Base-by-base conservation (phyloP, 2,888 invertebrate species). In the Brachycybe producta region DNA sequence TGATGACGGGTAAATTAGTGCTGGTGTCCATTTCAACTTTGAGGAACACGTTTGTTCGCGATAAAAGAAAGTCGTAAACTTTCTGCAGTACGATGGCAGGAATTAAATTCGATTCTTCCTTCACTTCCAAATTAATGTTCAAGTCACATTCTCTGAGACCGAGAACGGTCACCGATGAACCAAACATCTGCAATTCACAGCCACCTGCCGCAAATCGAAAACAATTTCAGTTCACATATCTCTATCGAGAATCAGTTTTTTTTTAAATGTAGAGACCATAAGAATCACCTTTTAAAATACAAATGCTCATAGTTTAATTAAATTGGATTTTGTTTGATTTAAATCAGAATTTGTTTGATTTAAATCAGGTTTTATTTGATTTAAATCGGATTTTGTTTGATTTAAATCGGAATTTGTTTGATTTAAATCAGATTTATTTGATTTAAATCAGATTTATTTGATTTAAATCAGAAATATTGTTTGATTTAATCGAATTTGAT, bases 111-210 rank as follows among this genome's bases (percentile, higher is more conserved):
- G 49, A 21, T 13, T 51, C 42, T 11, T 44, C 50, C 1, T 60
- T 58, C 17, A 62, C 56, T 13, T 59, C 53, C 4, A 70, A 52
- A 47, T 67, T 63, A 41, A 72, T 59, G 57, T 72, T 71, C 5
- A 72, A 59, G 58, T 70, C 67, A 52, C 67, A 63, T 35, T 57
- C 52, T 54, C 64, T 63, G 49, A 71, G 59, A 2, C 66, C 71
- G 56, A 69, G 62, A 5, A 67, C 65, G 45, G 62, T 62, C 42
- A 61, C 54, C 2, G 69, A 66, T 2, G 71, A 71, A 1, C 72
- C 72, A 59, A 66, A 71, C 50, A 70, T 44, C 11, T 59, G 55
- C 8, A 69, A 58, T 7, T 56, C 50, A 43, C 58, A 60, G 27
- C 55, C 60, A 36, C 21, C 48, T 38, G 38, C 2, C 24, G 17